A percentile compares a stretch with the other conserved stretches of the same genome.
These are phyloP conservation scores for Strigops habroptila DNA, from an alignment of 2,113 vertebrate genomes.

Conservation along the genomic window DNA sequence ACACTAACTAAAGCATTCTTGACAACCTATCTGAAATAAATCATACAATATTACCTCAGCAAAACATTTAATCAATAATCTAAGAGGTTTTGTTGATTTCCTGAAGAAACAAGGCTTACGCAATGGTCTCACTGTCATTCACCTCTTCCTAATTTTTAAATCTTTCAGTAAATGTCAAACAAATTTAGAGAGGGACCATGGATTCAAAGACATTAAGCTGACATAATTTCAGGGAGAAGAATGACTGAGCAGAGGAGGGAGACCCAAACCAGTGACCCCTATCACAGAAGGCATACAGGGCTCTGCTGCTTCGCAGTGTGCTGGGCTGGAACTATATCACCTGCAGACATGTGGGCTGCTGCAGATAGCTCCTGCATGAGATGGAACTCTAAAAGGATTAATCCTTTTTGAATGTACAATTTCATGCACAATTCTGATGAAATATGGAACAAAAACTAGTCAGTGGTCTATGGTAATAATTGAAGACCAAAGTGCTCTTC, in stretches of 20 bases:
- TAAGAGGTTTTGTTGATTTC: neutral
- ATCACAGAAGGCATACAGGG: neutral
- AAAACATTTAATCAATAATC: neutral
- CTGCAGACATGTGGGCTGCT: accelerated
- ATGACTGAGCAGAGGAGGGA: neutral
- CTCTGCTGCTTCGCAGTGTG: accelerated
- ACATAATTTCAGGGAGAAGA: neutral
- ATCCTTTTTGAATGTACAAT: neutral
- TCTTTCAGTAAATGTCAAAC: neutral
- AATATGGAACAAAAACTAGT: neutral
- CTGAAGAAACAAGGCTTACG: neutral
- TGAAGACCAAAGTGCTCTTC: neutral
- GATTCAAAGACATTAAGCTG: neutral
- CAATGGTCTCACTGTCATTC: neutral
- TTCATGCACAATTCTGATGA: neutral
- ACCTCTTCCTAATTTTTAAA: neutral
- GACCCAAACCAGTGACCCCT: neutral
- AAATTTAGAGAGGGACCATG: neutral
- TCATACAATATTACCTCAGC: neutral
- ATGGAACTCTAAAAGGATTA: neutral
- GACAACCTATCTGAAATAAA: neutral
- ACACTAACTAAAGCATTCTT: neutral
- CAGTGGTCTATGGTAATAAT: neutral
- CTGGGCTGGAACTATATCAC: neutral
- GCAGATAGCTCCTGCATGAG: accelerated